Percentiles rank a stretch among this genome's conserved stretches.
These are phyloP conservation scores for Tetramorium simillimum DNA, from an alignment of 1,140 invertebrate genomes.

Conservation along the genomic window DNA sequence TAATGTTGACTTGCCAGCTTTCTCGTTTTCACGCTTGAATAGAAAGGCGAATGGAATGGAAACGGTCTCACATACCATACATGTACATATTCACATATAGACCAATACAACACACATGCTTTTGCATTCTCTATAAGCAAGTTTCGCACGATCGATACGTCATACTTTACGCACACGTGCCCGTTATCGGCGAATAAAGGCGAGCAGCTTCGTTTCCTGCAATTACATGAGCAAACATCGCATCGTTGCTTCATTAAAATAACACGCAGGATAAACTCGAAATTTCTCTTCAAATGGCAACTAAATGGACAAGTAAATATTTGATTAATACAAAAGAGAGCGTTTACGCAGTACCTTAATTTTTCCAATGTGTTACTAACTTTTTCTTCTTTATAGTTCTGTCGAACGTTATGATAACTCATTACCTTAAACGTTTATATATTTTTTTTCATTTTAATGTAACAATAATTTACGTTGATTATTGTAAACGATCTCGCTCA, in stretches of 20 bases:
- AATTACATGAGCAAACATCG: constrained; percentile 32
- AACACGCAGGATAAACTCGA: neutral
- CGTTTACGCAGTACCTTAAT: neutral
- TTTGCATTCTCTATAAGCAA: constrained; percentile 30
- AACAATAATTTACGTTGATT: constrained; percentile 3
- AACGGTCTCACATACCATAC: constrained; percentile 19
- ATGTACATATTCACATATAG: neutral
- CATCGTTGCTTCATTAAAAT: constrained; percentile 41
- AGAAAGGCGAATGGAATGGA: constrained; percentile 50
- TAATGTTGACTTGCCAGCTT: constrained; percentile 52
- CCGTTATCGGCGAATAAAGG: constrained; percentile 30
- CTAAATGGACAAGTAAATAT: constrained; percentile 13
- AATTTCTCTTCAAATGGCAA: neutral
- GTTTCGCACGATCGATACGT: constrained; percentile 41
- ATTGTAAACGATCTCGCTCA: neutral
- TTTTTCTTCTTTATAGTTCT: no score
- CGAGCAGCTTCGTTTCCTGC: constrained; percentile 32
- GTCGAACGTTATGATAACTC: no score
- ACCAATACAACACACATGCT: neutral
- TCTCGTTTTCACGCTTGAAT: constrained; percentile 45
- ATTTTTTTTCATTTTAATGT: neutral
- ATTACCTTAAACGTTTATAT: neutral
- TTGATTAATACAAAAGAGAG: neutral
- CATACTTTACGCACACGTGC: constrained; percentile 31
- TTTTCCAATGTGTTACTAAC: neutral